Evolutionary conservation across 2,113 vertebrate genomes (phyloP), one percentile per base, ranked within the genome.

Genomic region (Eleginops maclovinus): DNA sequence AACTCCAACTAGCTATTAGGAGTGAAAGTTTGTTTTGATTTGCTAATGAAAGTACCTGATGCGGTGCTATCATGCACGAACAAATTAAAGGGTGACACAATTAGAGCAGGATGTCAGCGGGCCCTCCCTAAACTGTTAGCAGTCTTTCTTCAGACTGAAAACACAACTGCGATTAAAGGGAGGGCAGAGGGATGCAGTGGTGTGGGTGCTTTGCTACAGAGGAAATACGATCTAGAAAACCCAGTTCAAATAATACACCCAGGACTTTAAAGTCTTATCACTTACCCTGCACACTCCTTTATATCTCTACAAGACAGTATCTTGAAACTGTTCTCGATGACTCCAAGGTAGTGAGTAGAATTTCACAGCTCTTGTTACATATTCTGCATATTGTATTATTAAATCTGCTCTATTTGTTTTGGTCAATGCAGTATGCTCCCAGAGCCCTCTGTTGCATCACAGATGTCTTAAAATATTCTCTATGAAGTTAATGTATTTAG

Each of bases 341-440:
- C 8, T 40, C 14, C 15, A 50, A 50, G 9, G 13, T 22, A 40
- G 40, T 60, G 4, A 72, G 13, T 50, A 21, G 0, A 12, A n/a
- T 49, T 71, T 31, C 36, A 70, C 26, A 40, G 44, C 40, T 72
- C 9, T 41, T 1, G 2, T 63, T 63, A 50, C 31, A 43, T 69
- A 56, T 61, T 60, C 22, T 63, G 5, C 19, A 26, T 40, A 36
- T 31, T 49, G 16, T 50, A 58, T 21, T 46, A n/a, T 66, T 50
- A 50, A 44, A 79, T 53, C n/a, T n/a, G n/a, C n/a, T n/a, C n/a
- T n/a, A n/a, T n/a, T n/a, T n/a, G n/a, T n/a, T n/a, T n/a, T 1
- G 14, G 36, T 58, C 61, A 62, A 14, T 77, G 17, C n/a, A 70
- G 60, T 49, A 58, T 72, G 54, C 21, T 68, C 24, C 55, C 16